phyloP scores from a whole-genome alignment of 2,797 vertebrate genomes.

The Lemur catta region DNA sequence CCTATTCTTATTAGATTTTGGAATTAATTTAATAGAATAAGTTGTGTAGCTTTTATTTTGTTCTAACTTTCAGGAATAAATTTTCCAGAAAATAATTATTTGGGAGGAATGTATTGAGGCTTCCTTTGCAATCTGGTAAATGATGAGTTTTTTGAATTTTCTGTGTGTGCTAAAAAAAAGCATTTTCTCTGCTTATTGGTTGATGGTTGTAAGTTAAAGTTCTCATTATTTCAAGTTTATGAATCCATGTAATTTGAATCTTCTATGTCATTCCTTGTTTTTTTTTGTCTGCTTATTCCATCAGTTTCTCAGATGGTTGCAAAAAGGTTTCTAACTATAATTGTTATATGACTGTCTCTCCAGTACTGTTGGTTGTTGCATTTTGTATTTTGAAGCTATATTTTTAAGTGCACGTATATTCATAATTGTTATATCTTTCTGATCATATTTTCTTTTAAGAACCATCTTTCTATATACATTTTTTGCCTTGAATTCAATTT shows the following conservation, averaged over 20 bases:
- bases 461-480: not conserved
- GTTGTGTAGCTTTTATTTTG: not conserved
- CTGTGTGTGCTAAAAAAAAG: not conserved
- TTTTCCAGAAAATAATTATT: not conserved
- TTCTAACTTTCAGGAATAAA: not conserved
- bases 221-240: constrained; percentile 17
- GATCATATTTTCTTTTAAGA: constrained; percentile 12
- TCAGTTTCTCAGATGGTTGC: not conserved
- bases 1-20: not conserved
- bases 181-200: not conserved
- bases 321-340: not conserved
- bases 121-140: not conserved
- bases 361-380: not conserved
- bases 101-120: not conserved
- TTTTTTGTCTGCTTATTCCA: not conserved
- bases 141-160: not conserved
- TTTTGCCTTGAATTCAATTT: constrained; percentile 12
- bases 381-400: not conserved
- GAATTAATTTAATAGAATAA: not conserved
- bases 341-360: not conserved
- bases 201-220: not conserved
- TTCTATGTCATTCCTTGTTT: not conserved
- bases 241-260: not conserved
- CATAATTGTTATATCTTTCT: not conserved
- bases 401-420: not conserved